Evolutionary conservation across 1,140 invertebrate species (phyloP).

Genomic region (Pomacea maculata): DNA sequence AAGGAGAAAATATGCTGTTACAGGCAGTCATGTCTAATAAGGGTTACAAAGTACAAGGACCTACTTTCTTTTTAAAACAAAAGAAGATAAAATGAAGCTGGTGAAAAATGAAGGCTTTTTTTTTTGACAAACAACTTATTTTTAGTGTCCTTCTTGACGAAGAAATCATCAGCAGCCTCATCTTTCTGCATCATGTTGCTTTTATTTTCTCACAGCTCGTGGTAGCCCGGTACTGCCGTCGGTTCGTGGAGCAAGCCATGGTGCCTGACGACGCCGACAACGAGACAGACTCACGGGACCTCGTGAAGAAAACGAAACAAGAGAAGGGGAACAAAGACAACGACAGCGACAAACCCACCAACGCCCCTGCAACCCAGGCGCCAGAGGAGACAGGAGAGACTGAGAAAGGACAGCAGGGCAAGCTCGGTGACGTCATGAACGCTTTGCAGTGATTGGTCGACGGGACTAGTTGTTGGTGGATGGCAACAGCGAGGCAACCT

Average conservation of each 20-base stretch:
- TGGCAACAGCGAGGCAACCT: not conserved
- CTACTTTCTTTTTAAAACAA: too few relatives aligned
- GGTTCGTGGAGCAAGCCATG: constrained; percentile 24
- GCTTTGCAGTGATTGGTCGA: not conserved
- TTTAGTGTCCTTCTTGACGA: too few relatives aligned
- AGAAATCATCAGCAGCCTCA: not conserved
- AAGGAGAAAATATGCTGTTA: too few relatives aligned
- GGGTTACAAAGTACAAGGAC: too few relatives aligned
- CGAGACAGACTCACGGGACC: not conserved
- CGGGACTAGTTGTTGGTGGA: too few relatives aligned
- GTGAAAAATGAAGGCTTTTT: too few relatives aligned
- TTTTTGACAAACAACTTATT: too few relatives aligned
- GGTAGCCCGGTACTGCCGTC: constrained; percentile 22
- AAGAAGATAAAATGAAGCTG: too few relatives aligned
- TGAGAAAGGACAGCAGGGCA: not conserved
- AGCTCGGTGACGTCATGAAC: not conserved
- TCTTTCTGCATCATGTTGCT: not conserved
- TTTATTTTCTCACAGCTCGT: constrained; percentile 11
- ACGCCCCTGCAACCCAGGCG: not conserved
- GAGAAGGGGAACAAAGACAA: constrained; percentile 1
- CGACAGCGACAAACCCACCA: constrained; percentile 5
- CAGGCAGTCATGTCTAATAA: too few relatives aligned
- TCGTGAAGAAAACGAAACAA: not conserved
- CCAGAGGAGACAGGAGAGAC: not conserved
- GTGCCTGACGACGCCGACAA: constrained; percentile 5